These are phyloP conservation scores for Meandrusa payeni DNA, from an alignment of 2,888 invertebrate genomes.

Conservation along the genomic window DNA sequence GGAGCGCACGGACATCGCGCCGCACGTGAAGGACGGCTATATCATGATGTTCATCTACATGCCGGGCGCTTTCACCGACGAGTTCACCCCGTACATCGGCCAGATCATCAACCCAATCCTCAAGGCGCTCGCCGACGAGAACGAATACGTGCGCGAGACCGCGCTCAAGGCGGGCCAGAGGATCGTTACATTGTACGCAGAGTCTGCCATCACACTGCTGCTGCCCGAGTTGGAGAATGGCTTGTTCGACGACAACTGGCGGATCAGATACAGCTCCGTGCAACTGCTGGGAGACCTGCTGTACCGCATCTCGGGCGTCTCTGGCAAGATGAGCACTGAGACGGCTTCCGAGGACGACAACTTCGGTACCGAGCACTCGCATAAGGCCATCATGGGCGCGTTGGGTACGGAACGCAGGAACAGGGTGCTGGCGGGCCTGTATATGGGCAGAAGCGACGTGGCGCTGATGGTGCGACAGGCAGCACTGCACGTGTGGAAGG, in stretches of 20 bases:
- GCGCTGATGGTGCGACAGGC: conserved; percentile 98
- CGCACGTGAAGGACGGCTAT: conserved; percentile 99
- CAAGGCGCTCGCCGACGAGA: conserved; percentile 98
- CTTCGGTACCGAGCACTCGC: conserved; percentile 98
- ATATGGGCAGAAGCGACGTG: conserved; percentile 98
- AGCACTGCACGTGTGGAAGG: conserved; percentile 99
- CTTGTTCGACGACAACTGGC: conserved; percentile 99
- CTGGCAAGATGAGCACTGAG: conserved; percentile 99
- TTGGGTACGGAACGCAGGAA: conserved; percentile 95
- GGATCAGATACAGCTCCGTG: conserved; percentile 96
- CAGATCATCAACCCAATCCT: conserved; percentile 98
- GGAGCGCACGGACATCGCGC: conserved; percentile 94
- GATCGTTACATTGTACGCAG: conserved; percentile 97
- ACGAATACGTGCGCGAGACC: conserved; percentile 98
- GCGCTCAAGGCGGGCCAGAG: conserved; percentile 97
- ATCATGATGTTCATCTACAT: conserved; percentile 99
- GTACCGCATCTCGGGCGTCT: conserved; percentile 97
- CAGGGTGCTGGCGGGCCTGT: conserved; percentile 95
- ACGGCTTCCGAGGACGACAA: conserved; percentile 99
- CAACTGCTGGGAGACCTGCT: conserved; percentile 97
- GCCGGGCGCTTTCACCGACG: conserved; percentile 97
- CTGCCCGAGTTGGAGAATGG: conserved; percentile 97
- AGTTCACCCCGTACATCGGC: conserved; percentile 97
- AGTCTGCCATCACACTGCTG: conserved; percentile 94
- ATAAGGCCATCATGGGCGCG: conserved; percentile 92